Conservation (phyloP, 2,888 invertebrate species). For the Saturnia pavonia region DNA sequence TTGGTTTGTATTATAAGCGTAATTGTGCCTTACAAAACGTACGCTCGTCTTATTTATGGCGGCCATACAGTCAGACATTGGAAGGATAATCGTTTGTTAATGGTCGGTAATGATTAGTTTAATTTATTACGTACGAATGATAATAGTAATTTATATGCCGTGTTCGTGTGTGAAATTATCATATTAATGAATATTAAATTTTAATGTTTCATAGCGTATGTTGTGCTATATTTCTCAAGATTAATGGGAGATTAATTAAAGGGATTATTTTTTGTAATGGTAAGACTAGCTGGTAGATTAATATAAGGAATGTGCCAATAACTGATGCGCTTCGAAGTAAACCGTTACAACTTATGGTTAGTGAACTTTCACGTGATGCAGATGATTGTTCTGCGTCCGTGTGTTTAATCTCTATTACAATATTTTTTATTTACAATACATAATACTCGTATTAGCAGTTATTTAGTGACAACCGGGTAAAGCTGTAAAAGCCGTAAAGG, state of each 20-base stretch:
- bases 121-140: slow-evolving; percentile 46
- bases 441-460: too few relatives aligned
- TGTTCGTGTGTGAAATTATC: slow-evolving; percentile 13
- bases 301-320: neutral
- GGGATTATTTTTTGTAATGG: neutral
- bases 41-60: slow-evolving; percentile 58
- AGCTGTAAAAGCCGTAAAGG: too few relatives aligned
- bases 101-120: slow-evolving; percentile 55
- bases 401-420: too few relatives aligned
- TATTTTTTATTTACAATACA: too few relatives aligned
- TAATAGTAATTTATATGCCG: slow-evolving; percentile 28
- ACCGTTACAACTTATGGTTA: neutral
- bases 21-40: slow-evolving; percentile 67
- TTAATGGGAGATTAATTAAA: neutral
- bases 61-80: slow-evolving; percentile 37
- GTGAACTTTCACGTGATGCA: neutral
- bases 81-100: slow-evolving; percentile 62
- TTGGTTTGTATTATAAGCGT: slow-evolving; percentile 72
- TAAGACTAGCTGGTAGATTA: neutral
- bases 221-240: neutral
- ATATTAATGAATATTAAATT: slow-evolving; percentile 9
- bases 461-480: too few relatives aligned
- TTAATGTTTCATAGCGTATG: slow-evolving; percentile 4
- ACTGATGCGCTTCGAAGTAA: neutral
- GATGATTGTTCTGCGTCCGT: neutral